Percentiles rank a stretch among this genome's conserved stretches.
Conservation (phyloP, 2,888 invertebrate genomes). For the Athalia circularis region DNA sequence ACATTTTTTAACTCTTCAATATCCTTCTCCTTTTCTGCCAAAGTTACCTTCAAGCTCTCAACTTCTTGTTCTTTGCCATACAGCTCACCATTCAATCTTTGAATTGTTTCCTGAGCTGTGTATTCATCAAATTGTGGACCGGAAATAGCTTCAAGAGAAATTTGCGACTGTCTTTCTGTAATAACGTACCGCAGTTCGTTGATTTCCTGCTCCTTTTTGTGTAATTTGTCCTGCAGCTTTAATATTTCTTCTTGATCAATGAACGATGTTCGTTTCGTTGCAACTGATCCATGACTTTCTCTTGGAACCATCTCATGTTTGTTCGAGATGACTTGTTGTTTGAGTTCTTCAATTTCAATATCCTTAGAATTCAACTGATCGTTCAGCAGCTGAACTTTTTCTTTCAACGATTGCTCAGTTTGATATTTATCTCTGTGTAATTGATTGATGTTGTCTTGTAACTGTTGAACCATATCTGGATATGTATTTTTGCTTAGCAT, state of each 20-base stretch:
- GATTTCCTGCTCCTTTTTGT: conserved; percentile 62
- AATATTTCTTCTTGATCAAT: conserved; percentile 61
- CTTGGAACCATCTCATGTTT: conserved; percentile 51
- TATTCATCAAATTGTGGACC: conserved; percentile 60
- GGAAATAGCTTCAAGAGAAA: conserved; percentile 56
- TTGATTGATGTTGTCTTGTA: conserved; percentile 67
- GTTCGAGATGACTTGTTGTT: conserved; percentile 50
- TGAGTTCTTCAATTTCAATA: conserved; percentile 56
- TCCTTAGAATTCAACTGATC: conserved; percentile 58
- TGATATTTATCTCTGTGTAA: conserved; percentile 64
- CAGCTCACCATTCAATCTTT: conserved; percentile 59
- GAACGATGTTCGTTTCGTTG: conserved; percentile 48
- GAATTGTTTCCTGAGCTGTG: conserved; percentile 56
- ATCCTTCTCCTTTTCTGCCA: conserved; percentile 57
- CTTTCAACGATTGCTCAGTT: conserved; percentile 58
- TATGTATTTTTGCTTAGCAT: conserved; percentile 76
- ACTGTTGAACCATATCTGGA: conserved; percentile 69
- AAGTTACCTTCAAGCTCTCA: conserved; percentile 54
- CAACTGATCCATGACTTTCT: conserved; percentile 31
- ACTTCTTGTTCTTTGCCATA: conserved; percentile 61
- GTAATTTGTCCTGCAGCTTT: conserved; percentile 62
- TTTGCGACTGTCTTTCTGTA: conserved; percentile 61
- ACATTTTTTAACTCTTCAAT: conserved; percentile 53
- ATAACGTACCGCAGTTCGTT: conserved; percentile 61
- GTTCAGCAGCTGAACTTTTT: conserved; percentile 56